Conservation (phyloP, 2,113 vertebrate genomes). For the Corythaeola cristata region DNA sequence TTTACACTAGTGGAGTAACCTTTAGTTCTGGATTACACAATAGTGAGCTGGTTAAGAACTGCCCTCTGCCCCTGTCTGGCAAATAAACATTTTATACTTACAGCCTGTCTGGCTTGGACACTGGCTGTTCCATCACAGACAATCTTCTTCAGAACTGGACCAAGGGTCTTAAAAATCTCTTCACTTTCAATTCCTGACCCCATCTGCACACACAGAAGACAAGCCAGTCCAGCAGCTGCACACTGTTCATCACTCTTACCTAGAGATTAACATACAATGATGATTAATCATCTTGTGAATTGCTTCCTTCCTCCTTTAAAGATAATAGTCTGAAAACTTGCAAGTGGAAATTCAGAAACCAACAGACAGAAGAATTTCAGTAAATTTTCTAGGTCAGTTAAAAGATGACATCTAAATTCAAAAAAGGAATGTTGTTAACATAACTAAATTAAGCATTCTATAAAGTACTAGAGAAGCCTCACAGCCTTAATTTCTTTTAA, state of each 20-base stretch:
- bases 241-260: slow-evolving; percentile 94
- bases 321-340: not conserved
- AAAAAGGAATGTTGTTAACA: not conserved
- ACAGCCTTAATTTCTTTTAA: not conserved
- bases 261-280: slow-evolving; percentile 18
- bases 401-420: not conserved
- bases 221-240: slow-evolving; percentile 88
- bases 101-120: slow-evolving; percentile 89
- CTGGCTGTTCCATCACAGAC: slow-evolving; percentile 88
- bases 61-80: not conserved
- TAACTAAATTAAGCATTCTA: not conserved
- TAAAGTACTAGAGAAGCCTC: not conserved
- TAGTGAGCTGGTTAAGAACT: not conserved
- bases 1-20: not conserved
- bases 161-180: slow-evolving; percentile 92
- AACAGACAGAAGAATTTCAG: not conserved
- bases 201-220: slow-evolving; percentile 92
- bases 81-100: slow-evolving; percentile 75
- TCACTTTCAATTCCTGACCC: slow-evolving; percentile 96
- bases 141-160: slow-evolving; percentile 91
- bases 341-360: not conserved
- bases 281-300: not conserved
- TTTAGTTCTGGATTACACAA: slow-evolving; percentile 2
- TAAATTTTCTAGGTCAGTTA: not conserved
- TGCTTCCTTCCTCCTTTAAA: not conserved